These are phyloP conservation scores for Empidonax alnorum DNA, from an alignment of 2,113 vertebrate species.

Conservation along the genomic window DNA sequence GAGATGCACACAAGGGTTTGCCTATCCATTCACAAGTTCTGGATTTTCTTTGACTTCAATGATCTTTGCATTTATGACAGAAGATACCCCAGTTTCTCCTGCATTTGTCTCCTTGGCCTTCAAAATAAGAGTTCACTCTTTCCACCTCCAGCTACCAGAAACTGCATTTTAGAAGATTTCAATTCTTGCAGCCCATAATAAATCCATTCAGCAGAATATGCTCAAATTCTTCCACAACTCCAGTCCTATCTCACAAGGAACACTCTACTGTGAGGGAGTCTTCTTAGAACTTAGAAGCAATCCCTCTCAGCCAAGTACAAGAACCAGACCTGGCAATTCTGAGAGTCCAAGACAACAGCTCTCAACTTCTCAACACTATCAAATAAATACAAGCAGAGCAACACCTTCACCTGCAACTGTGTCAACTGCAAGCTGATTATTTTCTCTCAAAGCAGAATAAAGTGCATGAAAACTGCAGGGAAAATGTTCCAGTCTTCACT, in stretches of 20 bases:
- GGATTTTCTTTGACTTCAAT: neutral
- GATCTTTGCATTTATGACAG: neutral
- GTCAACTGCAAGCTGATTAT: neutral
- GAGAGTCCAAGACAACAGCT: neutral
- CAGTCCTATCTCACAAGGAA: neutral
- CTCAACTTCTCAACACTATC: neutral
- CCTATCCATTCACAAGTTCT: conserved; percentile 3
- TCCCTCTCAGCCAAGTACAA: neutral
- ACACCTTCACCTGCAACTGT: neutral
- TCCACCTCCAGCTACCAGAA: neutral
- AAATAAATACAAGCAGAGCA: rapidly evolving
- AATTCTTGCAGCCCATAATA: neutral
- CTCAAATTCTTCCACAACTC: neutral
- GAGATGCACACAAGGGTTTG: neutral
- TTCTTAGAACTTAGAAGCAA: neutral
- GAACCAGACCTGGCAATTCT: neutral
- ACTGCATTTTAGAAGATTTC: neutral
- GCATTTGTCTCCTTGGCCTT: neutral
- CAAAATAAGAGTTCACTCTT: neutral
- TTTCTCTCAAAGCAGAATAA: neutral
- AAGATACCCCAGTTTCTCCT: neutral
- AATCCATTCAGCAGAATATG: neutral
- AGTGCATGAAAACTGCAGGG: neutral
- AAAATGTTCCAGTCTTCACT: neutral
- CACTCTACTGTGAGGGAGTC: neutral